Evolutionary conservation across 1,140 invertebrate genomes (phyloP).

Genomic region (Notospermus geniculatus): DNA sequence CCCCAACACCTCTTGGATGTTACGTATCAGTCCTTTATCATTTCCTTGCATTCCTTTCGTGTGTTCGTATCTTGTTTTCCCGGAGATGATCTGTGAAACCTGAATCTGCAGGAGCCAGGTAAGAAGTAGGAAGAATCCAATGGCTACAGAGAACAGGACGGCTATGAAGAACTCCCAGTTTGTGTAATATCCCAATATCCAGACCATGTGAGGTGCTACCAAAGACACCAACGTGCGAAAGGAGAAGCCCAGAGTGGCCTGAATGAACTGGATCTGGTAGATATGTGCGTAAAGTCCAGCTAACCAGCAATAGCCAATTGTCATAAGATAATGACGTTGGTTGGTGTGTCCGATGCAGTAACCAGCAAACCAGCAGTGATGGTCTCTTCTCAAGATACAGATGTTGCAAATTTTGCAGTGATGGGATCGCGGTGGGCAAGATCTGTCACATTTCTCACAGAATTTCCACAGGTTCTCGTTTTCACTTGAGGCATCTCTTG

Average conservation of each 20-base stretch:
- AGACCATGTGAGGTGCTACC: not conserved
- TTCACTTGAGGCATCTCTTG: not conserved
- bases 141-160: not conserved
- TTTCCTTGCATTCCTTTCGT: not conserved
- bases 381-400: constrained; percentile 89
- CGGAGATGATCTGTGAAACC: not conserved
- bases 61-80: not conserved
- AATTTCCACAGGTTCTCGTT: constrained; percentile 21
- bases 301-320: constrained; percentile 66
- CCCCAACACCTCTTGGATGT: constrained; percentile 2
- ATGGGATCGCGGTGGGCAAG: constrained; percentile 63
- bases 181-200: not conserved
- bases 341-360: constrained; percentile 88
- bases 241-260: not conserved
- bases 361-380: constrained; percentile 90
- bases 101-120: constrained; percentile 9
- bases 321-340: constrained; percentile 82
- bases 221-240: not conserved
- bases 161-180: constrained; percentile 1
- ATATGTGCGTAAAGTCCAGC: constrained; percentile 1
- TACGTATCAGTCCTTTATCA: not conserved
- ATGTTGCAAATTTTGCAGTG: constrained; percentile 79
- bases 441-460: constrained; percentile 28
- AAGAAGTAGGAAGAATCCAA: not conserved
- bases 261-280: constrained; percentile 3